A percentile compares a stretch with the other conserved stretches of the same genome.
Conservation (phyloP, 1,140 invertebrate species). For the Thaumatotibia leucotreta region DNA sequence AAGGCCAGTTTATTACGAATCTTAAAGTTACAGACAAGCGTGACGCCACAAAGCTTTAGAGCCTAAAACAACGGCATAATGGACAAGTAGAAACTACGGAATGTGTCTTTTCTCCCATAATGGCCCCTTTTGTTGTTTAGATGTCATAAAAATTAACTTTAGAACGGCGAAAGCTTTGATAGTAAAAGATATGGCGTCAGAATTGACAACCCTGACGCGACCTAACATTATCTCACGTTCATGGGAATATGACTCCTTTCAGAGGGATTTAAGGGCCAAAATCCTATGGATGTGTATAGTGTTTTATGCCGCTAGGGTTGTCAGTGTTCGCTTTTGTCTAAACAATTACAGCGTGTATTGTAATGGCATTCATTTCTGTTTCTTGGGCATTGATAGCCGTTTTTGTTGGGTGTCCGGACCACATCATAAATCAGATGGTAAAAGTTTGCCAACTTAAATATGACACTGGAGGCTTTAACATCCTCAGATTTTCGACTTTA, state of each 20-base stretch:
- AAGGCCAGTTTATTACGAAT: slow-evolving; percentile 1
- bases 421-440: slow-evolving; percentile 68
- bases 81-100: slow-evolving; percentile 44
- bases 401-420: slow-evolving; percentile 66
- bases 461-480: background rate
- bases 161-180: slow-evolving; percentile 64
- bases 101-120: slow-evolving; percentile 44
- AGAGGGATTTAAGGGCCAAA: slow-evolving; percentile 17
- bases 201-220: slow-evolving; percentile 9
- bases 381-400: slow-evolving; percentile 63
- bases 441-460: slow-evolving; percentile 17
- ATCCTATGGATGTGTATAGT: slow-evolving; percentile 14
- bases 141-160: slow-evolving; percentile 70
- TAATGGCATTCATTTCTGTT: slow-evolving; percentile 67
- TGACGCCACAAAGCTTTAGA: slow-evolving; percentile 12
- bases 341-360: slow-evolving; percentile 70
- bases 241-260: slow-evolving; percentile 20
- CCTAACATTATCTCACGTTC: slow-evolving; percentile 10
- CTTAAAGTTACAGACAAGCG: background rate
- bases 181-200: slow-evolving; percentile 43
- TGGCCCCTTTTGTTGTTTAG: slow-evolving; percentile 42
- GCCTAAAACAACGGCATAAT: slow-evolving; percentile 60
- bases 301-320: background rate
- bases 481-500: slow-evolving; percentile 27
- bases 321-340: slow-evolving; percentile 52